phyloP scores from a whole-genome alignment of 2,113 vertebrate species.

The Proterorhinus semilunaris region DNA sequence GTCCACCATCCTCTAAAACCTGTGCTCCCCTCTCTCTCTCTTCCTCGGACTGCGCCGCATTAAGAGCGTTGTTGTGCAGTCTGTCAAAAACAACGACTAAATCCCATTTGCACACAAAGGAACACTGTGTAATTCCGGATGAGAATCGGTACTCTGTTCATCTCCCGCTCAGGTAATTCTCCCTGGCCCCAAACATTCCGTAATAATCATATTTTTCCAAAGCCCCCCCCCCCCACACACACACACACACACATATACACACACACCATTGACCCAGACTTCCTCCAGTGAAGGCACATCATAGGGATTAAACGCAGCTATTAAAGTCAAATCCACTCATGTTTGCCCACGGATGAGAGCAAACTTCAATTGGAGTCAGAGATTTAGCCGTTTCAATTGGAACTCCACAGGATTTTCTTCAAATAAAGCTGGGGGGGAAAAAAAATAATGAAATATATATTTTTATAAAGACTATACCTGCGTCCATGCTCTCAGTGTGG shows the following conservation, averaged over 20 bases:
- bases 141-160: conserved; percentile 42
- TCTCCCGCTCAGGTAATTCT: conserved; percentile 55
- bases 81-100: conserved; percentile 64
- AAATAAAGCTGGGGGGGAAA: conserved; percentile 50
- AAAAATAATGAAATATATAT: neutral
- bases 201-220: conserved; percentile 60
- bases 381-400: conserved; percentile 73
- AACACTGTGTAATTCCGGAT: conserved; percentile 53
- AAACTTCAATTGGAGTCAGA: conserved; percentile 74
- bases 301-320: conserved; percentile 74
- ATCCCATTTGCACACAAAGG: conserved; percentile 57
- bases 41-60: conserved; percentile 22
- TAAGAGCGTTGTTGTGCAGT: conserved; percentile 55
- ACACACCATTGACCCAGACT: conserved; percentile 57
- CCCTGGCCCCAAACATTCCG: conserved; percentile 55
- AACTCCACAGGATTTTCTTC: conserved; percentile 70
- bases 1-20: no score
- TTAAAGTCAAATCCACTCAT: conserved; percentile 77
- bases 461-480: conserved; percentile 50
- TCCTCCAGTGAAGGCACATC: conserved; percentile 63
- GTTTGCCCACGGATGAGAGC: conserved; percentile 72
- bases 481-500: conserved; percentile 47
- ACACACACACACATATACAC: no score
- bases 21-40: conserved; percentile 6
- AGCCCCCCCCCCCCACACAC: conserved; percentile 25